Base-by-base conservation (phyloP, 2,888 invertebrate species). In the Acleris literana region DNA sequence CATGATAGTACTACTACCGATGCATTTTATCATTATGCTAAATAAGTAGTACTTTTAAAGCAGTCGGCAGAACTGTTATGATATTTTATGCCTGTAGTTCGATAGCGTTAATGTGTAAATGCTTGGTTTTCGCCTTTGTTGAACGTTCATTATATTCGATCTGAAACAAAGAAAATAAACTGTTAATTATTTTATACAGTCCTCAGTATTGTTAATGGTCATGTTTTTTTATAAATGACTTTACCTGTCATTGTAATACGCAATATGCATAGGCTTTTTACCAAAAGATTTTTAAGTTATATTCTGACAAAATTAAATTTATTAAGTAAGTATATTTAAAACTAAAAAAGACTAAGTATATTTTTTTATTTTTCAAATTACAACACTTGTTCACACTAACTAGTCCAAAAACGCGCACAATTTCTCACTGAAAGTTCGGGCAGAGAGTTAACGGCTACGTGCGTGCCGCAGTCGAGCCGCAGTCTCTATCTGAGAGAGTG, bases 1-100 rank as follows among this genome's bases (percentile, higher is more conserved):
- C 76, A 78, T 76, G 72, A 69, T 58, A 68, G 58, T 63, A 68
- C 71, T 70, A 69, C 74, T 77, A 78, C 71, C 75, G 72, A 16
- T 56, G 60, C 70, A 68, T 71, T 58, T 52, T 61, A 56, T 46
- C 65, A 65, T 61, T 17, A 53, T 60, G 51, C 51, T 65, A 56
- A 60, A 55, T 43, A 29, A 44, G 44, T 59, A 48, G 43, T 13
- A 39, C 13, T 0, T 29, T 51, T 57, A 49, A 62, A 48, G 60
- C 62, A 18, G n/a, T 3, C 11, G 29, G 29, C 48, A 65, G 43
- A 54, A 68, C 68, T 68, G 66, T 70, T 74, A 77, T 69, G 74
- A 83, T 73, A 80, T 75, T 86, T 89, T 91, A 71, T 90, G 90
- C 77, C 90, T 90, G 78, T 89, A 90, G 79, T 91, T 90, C 46